These are phyloP conservation scores for Cyclophora punctaria DNA, from an alignment of 2,888 invertebrate genomes.

Conservation along the genomic window DNA sequence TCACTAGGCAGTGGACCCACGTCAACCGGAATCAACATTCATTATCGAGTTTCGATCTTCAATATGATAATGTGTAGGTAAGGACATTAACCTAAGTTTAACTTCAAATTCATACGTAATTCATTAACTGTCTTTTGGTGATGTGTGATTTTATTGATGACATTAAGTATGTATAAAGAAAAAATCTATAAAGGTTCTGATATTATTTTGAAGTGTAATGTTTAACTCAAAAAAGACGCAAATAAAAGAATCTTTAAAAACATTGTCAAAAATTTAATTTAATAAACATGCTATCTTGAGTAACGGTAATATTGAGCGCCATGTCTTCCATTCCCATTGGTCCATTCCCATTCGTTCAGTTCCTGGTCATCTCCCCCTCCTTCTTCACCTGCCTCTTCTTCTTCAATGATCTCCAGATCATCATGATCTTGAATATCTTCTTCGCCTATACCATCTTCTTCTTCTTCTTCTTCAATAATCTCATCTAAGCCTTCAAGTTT, in stretches of 20 bases:
- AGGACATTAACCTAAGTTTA: background rate
- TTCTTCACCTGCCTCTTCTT: slow-evolving; percentile 58
- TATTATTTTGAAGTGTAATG: no score
- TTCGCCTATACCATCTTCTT: slow-evolving; percentile 39
- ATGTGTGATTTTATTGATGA: no score
- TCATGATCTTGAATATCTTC: slow-evolving; percentile 40
- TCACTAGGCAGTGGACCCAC: no score
- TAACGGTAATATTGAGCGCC: slow-evolving; percentile 61
- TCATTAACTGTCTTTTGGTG: background rate
- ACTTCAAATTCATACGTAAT: background rate
- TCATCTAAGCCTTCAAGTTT: slow-evolving; percentile 51
- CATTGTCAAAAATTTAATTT: slow-evolving; percentile 27
- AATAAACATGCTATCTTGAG: slow-evolving; percentile 47
- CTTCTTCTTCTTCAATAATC: slow-evolving; percentile 65
- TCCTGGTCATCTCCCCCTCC: slow-evolving; percentile 38
- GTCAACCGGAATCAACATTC: no score
- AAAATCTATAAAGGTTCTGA: no score
- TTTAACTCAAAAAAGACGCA: no score
- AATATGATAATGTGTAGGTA: background rate
- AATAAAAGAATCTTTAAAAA: slow-evolving; percentile 1
- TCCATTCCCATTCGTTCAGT: slow-evolving; percentile 71
- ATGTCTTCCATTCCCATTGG: slow-evolving; percentile 31
- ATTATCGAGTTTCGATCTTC: no score
- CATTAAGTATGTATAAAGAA: no score
- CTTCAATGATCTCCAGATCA: slow-evolving; percentile 55